Evolutionary conservation across 2,888 invertebrate species (phyloP).

Genomic region (Ormyrus pomaceus): DNA sequence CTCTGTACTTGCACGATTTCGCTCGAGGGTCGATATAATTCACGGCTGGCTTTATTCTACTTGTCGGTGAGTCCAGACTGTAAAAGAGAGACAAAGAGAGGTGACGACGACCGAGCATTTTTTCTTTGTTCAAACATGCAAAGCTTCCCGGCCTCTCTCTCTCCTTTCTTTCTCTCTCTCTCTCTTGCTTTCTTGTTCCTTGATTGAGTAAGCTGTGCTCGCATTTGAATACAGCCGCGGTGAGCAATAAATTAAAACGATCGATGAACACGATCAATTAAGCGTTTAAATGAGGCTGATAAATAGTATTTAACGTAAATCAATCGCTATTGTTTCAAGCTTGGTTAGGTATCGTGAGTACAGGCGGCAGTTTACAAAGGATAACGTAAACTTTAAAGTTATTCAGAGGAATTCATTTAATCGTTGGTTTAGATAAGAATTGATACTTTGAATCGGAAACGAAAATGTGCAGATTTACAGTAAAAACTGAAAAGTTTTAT

Average conservation of each 20-base stretch:
- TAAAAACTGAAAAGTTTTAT: no score
- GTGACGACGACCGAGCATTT: conserved; percentile 15
- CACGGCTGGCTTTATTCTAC: conserved; percentile 42
- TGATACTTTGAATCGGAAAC: no score
- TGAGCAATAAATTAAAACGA: conserved; percentile 52
- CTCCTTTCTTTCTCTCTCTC: not conserved
- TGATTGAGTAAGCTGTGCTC: not conserved
- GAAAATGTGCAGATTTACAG: no score
- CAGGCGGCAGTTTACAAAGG: no score
- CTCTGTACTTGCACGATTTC: conserved; percentile 30
- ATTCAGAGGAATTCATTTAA: no score
- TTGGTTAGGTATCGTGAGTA: no score
- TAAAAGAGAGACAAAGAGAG: conserved; percentile 33
- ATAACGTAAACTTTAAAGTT: no score
- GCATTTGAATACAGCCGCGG: conserved; percentile 53
- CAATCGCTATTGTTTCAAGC: not conserved
- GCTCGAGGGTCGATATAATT: conserved; percentile 57
- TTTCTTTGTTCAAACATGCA: not conserved
- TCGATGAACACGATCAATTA: conserved; percentile 34
- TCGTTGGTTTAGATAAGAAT: no score
- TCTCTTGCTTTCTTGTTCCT: not conserved
- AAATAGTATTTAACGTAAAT: conserved; percentile 14
- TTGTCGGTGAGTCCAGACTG: conserved; percentile 36
- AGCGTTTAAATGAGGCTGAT: not conserved
- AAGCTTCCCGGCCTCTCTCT: no score